Evolutionary conservation across 2,888 invertebrate species (phyloP).

Genomic region (Andrena marginata): DNA sequence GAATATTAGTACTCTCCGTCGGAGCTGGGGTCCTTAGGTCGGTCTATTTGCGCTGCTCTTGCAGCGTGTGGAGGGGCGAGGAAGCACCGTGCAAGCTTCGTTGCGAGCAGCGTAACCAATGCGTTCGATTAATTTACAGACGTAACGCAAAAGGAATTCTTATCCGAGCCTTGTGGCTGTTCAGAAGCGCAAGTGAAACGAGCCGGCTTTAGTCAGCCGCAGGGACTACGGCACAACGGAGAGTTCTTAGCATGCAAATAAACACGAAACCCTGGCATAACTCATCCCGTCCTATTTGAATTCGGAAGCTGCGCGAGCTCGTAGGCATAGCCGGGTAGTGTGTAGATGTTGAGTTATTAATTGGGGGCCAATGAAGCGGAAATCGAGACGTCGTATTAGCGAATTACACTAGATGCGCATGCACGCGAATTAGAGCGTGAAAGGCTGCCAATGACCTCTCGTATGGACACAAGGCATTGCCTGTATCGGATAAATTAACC

Average conservation of each 20-base stretch:
- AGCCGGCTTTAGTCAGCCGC: too few relatives aligned
- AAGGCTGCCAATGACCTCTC: slow-evolving; percentile 23
- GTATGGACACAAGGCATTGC: slow-evolving; percentile 39
- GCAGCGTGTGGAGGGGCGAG: background rate
- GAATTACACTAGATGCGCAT: slow-evolving; percentile 32
- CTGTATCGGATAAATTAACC: slow-evolving; percentile 52
- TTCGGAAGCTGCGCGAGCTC: slow-evolving; percentile 16
- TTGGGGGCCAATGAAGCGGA: slow-evolving; percentile 55
- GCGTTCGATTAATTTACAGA: background rate
- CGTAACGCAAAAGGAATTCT: background rate
- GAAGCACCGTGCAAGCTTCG: background rate
- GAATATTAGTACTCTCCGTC: slow-evolving; percentile 57
- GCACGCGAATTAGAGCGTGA: slow-evolving; percentile 46
- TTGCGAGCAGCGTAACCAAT: slow-evolving; percentile 1
- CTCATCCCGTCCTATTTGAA: slow-evolving; percentile 32
- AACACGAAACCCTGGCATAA: slow-evolving; percentile 8
- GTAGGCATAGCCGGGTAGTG: slow-evolving; percentile 31
- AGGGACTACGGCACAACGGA: too few relatives aligned
- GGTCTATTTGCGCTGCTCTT: slow-evolving; percentile 27
- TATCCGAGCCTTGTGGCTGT: background rate
- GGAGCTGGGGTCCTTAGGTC: slow-evolving; percentile 36
- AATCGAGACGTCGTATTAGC: slow-evolving; percentile 60
- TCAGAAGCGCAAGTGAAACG: background rate
- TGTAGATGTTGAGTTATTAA: slow-evolving; percentile 65
- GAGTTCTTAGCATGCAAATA: background rate